Evolutionary conservation across 1,140 invertebrate species (phyloP), one percentile per base, ranked within the genome.

Genomic region (Stenopsyche tienmushanensis): DNA sequence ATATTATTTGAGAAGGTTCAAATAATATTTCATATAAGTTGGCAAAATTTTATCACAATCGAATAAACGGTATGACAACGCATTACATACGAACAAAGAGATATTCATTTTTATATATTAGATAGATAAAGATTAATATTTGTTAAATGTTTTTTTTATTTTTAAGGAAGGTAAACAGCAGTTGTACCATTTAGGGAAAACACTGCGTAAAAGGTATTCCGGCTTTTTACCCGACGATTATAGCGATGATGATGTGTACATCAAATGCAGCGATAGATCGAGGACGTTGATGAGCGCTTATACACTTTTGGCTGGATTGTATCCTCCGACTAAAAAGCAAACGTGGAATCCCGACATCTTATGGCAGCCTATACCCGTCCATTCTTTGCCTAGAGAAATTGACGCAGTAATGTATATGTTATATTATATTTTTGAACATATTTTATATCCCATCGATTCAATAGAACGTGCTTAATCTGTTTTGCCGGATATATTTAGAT

Each of bases 331-430:
- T 20, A 77, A 83, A 3, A 77, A 84, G 21, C 86, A 92, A 72
- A 79, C 85, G 63, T 94, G 93, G 85, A 84, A 92, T 72, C 74
- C 81, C 0, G 78, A 86, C 45, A 78, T 97, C 44, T 72, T 77
- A 0, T 97, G 94, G 94, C 90, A 92, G 71, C 94, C 94, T 0
- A 87, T 97, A 71, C 91, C 94, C 1, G 86, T 97, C 13, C 89
- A 93, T 76, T 87, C 89, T 3, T 76, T 86, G 41, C 87, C 90
- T 0, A 83, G 81, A 50, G 67, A 81, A 20, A 71, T 85, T 34
- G 91, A 93, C 75, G 85, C 86, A 74, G 90, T 93, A 82, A 34
- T 5, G 29, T 7, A 34, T 34, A 34, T 34, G 13, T 13, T 13
- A 34, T 34, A 34, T 34, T 34, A 34, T 34, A 34, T 34, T 34